Evolutionary conservation across 2,797 vertebrate species (phyloP).

Genomic region (Peromyscus aztecus): DNA sequence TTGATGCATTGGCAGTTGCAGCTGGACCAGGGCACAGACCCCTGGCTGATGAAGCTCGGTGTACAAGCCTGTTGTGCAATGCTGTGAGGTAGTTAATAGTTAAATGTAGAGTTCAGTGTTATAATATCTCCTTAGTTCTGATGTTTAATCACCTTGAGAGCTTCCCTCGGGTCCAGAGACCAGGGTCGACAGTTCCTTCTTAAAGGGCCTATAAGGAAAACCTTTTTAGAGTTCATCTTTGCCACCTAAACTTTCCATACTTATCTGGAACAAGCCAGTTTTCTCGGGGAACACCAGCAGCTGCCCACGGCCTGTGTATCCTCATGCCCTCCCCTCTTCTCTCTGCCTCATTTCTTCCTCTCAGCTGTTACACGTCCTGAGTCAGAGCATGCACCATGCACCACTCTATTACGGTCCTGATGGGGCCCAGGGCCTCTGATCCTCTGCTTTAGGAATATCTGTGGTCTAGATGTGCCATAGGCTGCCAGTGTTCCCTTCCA

Average conservation of each 20-base stretch:
- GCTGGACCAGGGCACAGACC: neutral
- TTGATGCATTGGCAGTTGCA: neutral
- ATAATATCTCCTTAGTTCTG: neutral
- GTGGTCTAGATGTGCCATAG: neutral
- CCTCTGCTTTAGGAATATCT: slow-evolving; percentile 16
- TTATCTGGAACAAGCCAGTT: slow-evolving; percentile 5
- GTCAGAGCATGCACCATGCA: neutral
- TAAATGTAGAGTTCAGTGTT: neutral
- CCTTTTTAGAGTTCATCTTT: neutral
- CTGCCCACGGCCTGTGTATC: neutral
- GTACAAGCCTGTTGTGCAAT: neutral
- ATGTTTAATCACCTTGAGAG: slow-evolving; percentile 1
- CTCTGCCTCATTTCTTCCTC: neutral
- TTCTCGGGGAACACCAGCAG: neutral
- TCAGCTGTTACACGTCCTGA: neutral
- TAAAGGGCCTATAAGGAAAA: neutral
- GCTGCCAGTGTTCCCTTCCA: neutral
- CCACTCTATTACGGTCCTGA: neutral
- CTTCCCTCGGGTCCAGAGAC: neutral
- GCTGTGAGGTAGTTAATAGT: slow-evolving; percentile 55
- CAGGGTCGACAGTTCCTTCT: neutral
- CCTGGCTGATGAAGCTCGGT: neutral
- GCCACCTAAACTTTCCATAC: neutral
- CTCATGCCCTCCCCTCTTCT: neutral
- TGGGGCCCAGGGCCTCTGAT: neutral